Conservation (phyloP, 2,888 invertebrate species). For the Lasioglossum marginatum region DNA sequence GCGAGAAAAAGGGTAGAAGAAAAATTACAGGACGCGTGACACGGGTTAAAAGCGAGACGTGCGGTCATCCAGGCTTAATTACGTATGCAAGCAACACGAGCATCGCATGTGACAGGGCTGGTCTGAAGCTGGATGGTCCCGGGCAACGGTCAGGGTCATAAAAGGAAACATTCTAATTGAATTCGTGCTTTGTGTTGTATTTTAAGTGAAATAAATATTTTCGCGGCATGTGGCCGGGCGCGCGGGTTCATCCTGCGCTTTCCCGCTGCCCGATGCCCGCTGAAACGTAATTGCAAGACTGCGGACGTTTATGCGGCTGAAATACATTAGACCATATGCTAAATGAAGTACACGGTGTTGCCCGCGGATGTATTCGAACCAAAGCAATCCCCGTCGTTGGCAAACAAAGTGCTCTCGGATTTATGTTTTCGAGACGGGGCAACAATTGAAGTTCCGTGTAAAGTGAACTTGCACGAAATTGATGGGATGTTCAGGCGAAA, state of each 20-base stretch:
- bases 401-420: background rate
- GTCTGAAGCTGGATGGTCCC: constrained; percentile 6
- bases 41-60: constrained; percentile 37
- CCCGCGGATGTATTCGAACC: background rate
- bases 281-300: constrained; percentile 11
- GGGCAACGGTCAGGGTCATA: constrained; percentile 47
- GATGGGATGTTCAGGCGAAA: background rate
- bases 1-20: constrained; percentile 12
- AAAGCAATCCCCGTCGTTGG: background rate
- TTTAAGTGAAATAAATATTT: constrained; percentile 51
- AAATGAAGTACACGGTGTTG: background rate
- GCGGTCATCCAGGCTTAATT: constrained; percentile 50
- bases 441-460: background rate
- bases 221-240: background rate
- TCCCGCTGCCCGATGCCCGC: background rate
- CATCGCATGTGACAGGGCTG: constrained; percentile 30
- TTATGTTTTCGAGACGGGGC: background rate
- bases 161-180: constrained; percentile 57
- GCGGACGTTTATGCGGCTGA: constrained; percentile 12
- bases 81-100: constrained; percentile 47
- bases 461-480: background rate
- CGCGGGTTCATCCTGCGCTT: background rate
- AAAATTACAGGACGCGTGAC: constrained; percentile 24
- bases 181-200: constrained; percentile 49
- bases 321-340: background rate